These are phyloP conservation scores for Syrmaticus mikado DNA, from an alignment of 2,113 vertebrate species.

Conservation along the genomic window DNA sequence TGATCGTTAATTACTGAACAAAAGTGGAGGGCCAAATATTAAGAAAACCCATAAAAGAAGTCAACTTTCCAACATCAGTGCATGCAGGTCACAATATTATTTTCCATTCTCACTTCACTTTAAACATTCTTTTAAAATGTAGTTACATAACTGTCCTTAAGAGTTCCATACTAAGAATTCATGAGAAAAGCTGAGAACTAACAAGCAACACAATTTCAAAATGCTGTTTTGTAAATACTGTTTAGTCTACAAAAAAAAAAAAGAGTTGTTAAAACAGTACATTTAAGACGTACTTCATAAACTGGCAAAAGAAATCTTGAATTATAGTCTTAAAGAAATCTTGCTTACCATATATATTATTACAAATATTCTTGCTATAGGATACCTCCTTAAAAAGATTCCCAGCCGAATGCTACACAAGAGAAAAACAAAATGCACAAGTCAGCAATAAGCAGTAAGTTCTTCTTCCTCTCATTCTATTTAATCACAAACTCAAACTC, in stretches of 20 bases:
- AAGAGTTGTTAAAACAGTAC: background rate
- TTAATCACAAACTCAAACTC: background rate
- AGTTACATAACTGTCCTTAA: background rate
- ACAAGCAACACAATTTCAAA: background rate
- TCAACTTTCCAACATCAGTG: background rate
- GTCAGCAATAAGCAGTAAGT: background rate
- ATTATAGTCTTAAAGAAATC: background rate
- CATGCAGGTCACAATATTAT: background rate
- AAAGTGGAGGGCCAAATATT: background rate
- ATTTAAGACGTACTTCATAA: background rate
- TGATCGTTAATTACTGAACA: background rate
- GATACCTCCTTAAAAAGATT: constrained; percentile 95
- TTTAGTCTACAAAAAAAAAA: background rate
- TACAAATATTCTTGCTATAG: constrained; percentile 93
- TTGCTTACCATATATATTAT: constrained; percentile 96
- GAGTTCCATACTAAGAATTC: background rate
- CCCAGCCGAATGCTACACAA: constrained; percentile 91
- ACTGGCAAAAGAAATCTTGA: background rate
- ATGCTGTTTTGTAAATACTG: background rate
- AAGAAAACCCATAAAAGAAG: background rate
- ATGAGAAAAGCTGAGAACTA: background rate
- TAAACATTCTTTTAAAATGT: background rate
- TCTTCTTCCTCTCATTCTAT: background rate
- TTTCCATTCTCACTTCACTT: background rate
- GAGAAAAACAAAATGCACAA: background rate